Percentiles rank a stretch among this genome's conserved stretches.
Conservation (phyloP, 1,140 invertebrate genomes). For the Monochamus saltuarius region DNA sequence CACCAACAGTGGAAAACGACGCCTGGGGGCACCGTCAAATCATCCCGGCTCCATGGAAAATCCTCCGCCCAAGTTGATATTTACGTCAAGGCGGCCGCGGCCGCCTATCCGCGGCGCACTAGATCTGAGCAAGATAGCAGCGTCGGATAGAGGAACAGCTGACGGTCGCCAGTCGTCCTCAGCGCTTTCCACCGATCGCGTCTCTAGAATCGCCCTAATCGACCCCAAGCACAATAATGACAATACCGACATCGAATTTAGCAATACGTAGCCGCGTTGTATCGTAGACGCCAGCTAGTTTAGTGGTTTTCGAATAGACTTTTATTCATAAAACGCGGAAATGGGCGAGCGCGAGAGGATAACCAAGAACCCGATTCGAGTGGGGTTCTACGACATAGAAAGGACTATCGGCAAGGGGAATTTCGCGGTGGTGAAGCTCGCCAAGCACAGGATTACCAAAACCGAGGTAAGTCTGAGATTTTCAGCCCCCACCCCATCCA, state of each 20-base stretch:
- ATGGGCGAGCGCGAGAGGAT: slow-evolving; percentile 62
- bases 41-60: slow-evolving; percentile 5
- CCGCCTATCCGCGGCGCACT: slow-evolving; percentile 18
- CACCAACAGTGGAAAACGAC: no score
- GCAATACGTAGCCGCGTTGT: slow-evolving; percentile 15
- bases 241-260: slow-evolving; percentile 30
- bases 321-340: slow-evolving; percentile 29
- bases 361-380: slow-evolving; percentile 78
- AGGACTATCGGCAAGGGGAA: slow-evolving; percentile 98
- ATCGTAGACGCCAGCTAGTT: slow-evolving; percentile 1
- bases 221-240: slow-evolving; percentile 17
- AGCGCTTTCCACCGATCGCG: slow-evolving; percentile 13
- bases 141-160: slow-evolving; percentile 23
- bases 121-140: slow-evolving; percentile 26
- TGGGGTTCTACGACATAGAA: slow-evolving; percentile 96
- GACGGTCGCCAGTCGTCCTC: slow-evolving; percentile 20
- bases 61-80: slow-evolving; percentile 15
- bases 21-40: no score
- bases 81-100: slow-evolving; percentile 20
- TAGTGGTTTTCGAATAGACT: slow-evolving; percentile 17
- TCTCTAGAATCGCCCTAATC: slow-evolving; percentile 10
- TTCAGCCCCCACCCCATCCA: no score
- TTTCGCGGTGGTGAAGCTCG: slow-evolving; percentile 98
- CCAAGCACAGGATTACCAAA: slow-evolving; percentile 96
- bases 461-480: slow-evolving; percentile 75